Evolutionary conservation across 2,888 invertebrate genomes (phyloP), one percentile per base, ranked within the genome.

Genomic region (Leptinotarsa rubiginosa): DNA sequence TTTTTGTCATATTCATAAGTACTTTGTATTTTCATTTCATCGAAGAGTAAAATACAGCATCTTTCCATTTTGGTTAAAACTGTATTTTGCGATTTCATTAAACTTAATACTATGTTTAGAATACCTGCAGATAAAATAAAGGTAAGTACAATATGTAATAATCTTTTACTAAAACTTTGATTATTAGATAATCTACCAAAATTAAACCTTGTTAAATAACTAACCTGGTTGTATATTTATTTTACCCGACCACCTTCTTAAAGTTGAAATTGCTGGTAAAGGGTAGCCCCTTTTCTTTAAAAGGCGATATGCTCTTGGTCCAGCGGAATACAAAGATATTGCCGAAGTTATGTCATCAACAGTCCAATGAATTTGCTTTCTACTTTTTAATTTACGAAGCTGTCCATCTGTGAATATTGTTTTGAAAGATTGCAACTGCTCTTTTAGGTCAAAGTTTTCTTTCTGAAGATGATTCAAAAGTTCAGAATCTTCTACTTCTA

Each of bases 11-110:
- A 82, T 4, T 77, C 75, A 62, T 77, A 79, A 13, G 41, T 41
- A 68, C 65, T 73, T 49, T 75, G 72, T 22, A 81, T 75, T 69
- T 80, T 80, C 75, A 81, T 79, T 71, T 82, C 81, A 74, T 81
- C 82, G 69, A 80, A 80, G 18, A 74, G 75, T 41, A 81, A 50
- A 18, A 78, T 72, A 77, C 80, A 81, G 12, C 64, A 47, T 74
- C 65, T 77, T 62, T 75, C 70, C 54, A 65, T 65, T 73, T 20
- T 59, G 18, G 67, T 67, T 31, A 72, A 47, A 59, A 50, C 31
- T 47, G 54, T 49, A 47, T 74, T 69, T n/a, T n/a, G 18, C 54
- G 16, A n/a, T 54, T 74, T 72, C 70, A 75, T 78, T 13, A 77
- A 49, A n/a, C 22, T 74, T 72, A 70, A 62, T 22, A 73, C 76